A percentile compares a stretch with the other conserved stretches of the same genome.
Evolutionary conservation across 2,797 vertebrate species (phyloP).

Genomic region (Darevskia nairensis): DNA sequence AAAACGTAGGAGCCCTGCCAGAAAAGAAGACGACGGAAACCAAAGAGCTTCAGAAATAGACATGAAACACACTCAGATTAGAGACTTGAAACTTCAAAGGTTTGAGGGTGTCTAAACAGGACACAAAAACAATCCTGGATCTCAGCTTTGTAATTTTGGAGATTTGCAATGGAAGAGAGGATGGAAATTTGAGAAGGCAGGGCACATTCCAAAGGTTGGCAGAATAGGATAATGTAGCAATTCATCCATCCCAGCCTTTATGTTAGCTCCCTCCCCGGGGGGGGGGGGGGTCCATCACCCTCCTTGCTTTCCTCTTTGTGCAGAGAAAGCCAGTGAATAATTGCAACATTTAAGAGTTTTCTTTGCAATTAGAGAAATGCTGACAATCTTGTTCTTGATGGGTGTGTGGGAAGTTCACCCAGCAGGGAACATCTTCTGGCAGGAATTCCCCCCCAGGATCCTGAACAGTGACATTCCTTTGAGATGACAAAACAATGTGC

Average conservation of each 20-base stretch:
- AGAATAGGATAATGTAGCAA: background rate
- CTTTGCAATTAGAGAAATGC: background rate
- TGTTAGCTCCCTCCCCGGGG: no score
- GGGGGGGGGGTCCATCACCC: no score
- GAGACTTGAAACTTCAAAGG: slow-evolving; percentile 19
- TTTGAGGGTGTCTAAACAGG: background rate
- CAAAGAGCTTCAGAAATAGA: slow-evolving; percentile 47
- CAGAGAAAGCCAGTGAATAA: background rate
- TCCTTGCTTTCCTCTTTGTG: background rate
- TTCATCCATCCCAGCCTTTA: background rate
- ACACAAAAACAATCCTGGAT: background rate
- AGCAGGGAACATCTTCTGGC: background rate
- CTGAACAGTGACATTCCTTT: slow-evolving; percentile 21
- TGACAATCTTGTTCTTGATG: background rate
- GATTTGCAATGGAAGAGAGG: background rate
- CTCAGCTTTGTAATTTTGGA: slow-evolving; percentile 8
- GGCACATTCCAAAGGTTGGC: background rate
- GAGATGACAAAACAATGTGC: background rate
- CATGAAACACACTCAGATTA: accelerated
- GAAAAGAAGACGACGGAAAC: no score
- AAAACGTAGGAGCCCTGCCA: background rate
- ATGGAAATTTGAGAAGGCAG: background rate
- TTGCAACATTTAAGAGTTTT: background rate
- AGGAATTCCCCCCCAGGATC: background rate
- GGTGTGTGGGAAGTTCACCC: background rate